Evolutionary conservation across 1,140 invertebrate genomes (phyloP).

Genomic region (Trichonephila clavipes): DNA sequence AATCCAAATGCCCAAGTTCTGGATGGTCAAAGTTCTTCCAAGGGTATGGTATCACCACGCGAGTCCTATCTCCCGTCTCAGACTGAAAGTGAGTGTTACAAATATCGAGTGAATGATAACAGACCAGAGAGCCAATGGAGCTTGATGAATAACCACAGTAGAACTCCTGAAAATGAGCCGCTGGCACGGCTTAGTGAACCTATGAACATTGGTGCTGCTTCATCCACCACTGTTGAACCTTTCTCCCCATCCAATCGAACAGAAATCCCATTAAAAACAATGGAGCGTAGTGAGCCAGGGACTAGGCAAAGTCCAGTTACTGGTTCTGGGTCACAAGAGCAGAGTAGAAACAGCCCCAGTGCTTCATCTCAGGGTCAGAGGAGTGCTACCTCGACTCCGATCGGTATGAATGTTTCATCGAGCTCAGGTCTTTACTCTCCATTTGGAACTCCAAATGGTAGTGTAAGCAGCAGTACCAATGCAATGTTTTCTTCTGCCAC

Average conservation of each 20-base stretch:
- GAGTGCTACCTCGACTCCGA: constrained; percentile 69
- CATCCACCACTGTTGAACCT: constrained; percentile 75
- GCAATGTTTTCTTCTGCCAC: constrained; percentile 75
- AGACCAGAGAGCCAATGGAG: constrained; percentile 63
- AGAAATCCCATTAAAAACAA: constrained; percentile 60
- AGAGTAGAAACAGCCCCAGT: constrained; percentile 64
- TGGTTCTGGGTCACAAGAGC: constrained; percentile 51
- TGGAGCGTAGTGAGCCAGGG: constrained; percentile 48
- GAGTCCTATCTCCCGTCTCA: constrained; percentile 69
- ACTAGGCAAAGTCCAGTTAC: constrained; percentile 62
- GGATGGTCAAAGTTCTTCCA: constrained; percentile 68
- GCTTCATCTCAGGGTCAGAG: constrained; percentile 71
- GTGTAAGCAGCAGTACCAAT: constrained; percentile 71
- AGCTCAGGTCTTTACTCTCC: constrained; percentile 73
- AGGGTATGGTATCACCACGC: constrained; percentile 45
- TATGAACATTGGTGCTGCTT: constrained; percentile 72
- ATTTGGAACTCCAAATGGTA: constrained; percentile 63
- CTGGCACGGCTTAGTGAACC: constrained; percentile 82
- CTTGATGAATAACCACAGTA: constrained; percentile 56
- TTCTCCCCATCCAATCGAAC: constrained; percentile 62
- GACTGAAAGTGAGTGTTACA: constrained; percentile 47
- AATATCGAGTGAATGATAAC: constrained; percentile 62
- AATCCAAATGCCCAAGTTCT: constrained; percentile 54
- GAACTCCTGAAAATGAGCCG: constrained; percentile 54
- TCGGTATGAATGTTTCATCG: constrained; percentile 40